Percentiles rank a stretch among this genome's conserved stretches.
These are phyloP conservation scores for Diplazon laetatorius DNA, from an alignment of 2,888 invertebrate genomes.

Conservation along the genomic window DNA sequence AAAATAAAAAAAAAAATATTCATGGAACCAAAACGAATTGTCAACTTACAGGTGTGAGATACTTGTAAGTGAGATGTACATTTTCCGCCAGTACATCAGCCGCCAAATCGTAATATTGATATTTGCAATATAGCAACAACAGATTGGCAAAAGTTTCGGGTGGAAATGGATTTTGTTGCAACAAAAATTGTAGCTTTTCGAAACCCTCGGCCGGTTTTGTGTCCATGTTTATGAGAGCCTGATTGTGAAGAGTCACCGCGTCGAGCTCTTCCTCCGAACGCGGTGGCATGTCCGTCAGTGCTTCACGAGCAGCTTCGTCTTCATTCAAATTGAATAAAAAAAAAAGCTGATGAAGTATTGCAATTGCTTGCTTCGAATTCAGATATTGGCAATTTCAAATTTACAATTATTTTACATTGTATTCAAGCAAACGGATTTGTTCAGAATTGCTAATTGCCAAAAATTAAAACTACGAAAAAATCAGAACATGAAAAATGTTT, in stretches of 20 bases:
- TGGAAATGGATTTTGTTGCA: slow-evolving; percentile 98
- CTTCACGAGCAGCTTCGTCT: slow-evolving; percentile 93
- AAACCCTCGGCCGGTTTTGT: slow-evolving; percentile 95
- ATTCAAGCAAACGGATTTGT: slow-evolving; percentile 3
- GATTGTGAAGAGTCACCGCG: slow-evolving; percentile 98
- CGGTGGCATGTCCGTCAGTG: slow-evolving; percentile 94
- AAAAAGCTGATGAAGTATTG: too few species aligned
- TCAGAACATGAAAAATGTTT: too few species aligned
- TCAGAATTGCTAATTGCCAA: too few species aligned
- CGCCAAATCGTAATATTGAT: slow-evolving; percentile 98
- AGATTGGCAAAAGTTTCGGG: slow-evolving; percentile 99
- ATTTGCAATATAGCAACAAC: slow-evolving; percentile 96
- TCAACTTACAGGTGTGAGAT: slow-evolving; percentile 90
- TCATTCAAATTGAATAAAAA: slow-evolving; percentile 1
- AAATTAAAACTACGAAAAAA: too few species aligned
- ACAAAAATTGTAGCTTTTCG: slow-evolving; percentile 95
- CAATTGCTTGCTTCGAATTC: too few species aligned
- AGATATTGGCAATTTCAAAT: not conserved
- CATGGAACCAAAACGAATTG: not conserved
- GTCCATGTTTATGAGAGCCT: slow-evolving; percentile 96
- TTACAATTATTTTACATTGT: not conserved
- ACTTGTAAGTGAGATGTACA: slow-evolving; percentile 97
- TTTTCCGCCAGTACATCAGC: slow-evolving; percentile 99
- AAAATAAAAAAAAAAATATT: not conserved
- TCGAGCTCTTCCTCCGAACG: slow-evolving; percentile 98